These are phyloP conservation scores for Phthorimaea operculella DNA, from an alignment of 1,140 invertebrate genomes.

Conservation along the genomic window DNA sequence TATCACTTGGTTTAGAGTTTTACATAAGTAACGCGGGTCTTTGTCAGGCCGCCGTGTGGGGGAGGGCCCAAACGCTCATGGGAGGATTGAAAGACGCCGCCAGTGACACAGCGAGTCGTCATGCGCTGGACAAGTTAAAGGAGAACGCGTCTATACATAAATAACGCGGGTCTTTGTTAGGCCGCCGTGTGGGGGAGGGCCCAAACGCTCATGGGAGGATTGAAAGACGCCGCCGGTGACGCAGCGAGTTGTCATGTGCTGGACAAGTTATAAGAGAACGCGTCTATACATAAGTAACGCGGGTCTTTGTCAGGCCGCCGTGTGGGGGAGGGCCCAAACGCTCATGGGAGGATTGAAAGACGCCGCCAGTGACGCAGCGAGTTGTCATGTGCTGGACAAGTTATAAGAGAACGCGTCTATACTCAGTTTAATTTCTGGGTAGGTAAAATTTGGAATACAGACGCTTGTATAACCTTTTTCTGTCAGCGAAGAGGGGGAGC, in stretches of 20 bases:
- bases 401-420: constrained; percentile 5
- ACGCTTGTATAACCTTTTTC: too few relatives aligned
- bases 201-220: constrained; percentile 55
- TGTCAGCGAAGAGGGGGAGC: too few relatives aligned
- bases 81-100: constrained; percentile 58
- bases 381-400: constrained; percentile 24
- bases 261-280: constrained; percentile 16
- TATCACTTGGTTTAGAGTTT: constrained; percentile 60
- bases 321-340: constrained; percentile 56
- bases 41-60: constrained; percentile 51
- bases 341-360: constrained; percentile 59
- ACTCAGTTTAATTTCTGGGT: too few relatives aligned
- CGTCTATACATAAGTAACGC: constrained; percentile 55
- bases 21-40: constrained; percentile 55
- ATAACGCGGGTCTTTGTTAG: constrained; percentile 45
- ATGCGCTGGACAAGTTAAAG: constrained; percentile 17
- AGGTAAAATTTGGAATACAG: too few relatives aligned
- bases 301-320: constrained; percentile 41
- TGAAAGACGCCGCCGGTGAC: constrained; percentile 61
- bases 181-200: constrained; percentile 51
- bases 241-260: constrained; percentile 36
- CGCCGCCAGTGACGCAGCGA: constrained; percentile 56
- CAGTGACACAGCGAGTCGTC: constrained; percentile 51
- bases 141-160: constrained; percentile 44
- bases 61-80: constrained; percentile 56